These are phyloP conservation scores for Cotesia chilonis DNA, from an alignment of 1,140 invertebrate genomes.

Conservation along the genomic window DNA sequence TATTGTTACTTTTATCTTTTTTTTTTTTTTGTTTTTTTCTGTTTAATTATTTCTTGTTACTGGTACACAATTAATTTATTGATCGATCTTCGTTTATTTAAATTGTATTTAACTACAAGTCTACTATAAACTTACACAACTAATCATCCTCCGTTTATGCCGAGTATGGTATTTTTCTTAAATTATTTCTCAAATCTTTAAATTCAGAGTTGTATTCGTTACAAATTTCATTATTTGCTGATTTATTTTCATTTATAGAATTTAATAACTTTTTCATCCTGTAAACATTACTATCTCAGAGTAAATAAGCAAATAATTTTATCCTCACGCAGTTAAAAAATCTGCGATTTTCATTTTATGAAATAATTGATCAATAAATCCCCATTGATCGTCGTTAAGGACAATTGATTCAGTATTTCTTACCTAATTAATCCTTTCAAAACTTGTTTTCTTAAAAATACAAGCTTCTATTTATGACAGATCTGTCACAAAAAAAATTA, in stretches of 20 bases:
- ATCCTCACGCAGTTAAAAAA: not conserved
- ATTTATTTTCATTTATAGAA: too few relatives aligned
- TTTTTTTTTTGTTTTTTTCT: slow-evolving; percentile 19
- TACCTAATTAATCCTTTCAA: slow-evolving; percentile 59
- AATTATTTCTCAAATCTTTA: not conserved
- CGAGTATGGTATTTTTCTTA: slow-evolving; percentile 33
- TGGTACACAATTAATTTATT: slow-evolving; percentile 54
- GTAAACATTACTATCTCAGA: too few relatives aligned
- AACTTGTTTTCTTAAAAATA: slow-evolving; percentile 58
- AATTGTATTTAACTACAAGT: slow-evolving; percentile 43
- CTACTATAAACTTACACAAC: slow-evolving; percentile 56
- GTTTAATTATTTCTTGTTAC: slow-evolving; percentile 32
- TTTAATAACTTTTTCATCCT: too few relatives aligned
- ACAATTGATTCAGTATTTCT: slow-evolving; percentile 19
- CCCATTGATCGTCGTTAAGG: too few relatives aligned
- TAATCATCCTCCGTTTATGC: slow-evolving; percentile 47
- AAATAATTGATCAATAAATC: slow-evolving; percentile 4
- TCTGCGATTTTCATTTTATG: not conserved
- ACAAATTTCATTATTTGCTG: too few relatives aligned
- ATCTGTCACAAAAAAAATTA: slow-evolving; percentile 49
- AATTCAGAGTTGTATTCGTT: not conserved
- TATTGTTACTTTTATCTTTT: slow-evolving; percentile 47
- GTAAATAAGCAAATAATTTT: too few relatives aligned
- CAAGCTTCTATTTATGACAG: slow-evolving; percentile 58
- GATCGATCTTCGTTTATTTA: slow-evolving; percentile 43